Evolutionary conservation across 2,888 invertebrate species (phyloP).

Genomic region (Strigamia crassipes): DNA sequence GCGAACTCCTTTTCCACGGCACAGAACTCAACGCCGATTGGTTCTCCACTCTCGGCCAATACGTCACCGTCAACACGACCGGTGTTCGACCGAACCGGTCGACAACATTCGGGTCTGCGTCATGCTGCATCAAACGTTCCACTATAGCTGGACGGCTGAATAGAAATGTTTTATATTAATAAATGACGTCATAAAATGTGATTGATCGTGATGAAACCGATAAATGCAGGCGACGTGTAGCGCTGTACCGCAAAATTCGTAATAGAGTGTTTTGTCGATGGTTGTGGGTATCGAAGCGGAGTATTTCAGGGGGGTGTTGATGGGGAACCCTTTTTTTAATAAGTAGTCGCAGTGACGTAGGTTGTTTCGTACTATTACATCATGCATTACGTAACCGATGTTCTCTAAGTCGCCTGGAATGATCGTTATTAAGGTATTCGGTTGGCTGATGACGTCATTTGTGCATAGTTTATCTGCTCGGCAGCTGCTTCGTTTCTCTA

Average conservation of each 20-base stretch:
- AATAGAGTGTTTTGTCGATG: background rate
- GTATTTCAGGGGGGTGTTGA: background rate
- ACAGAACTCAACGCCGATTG: background rate
- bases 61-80: constrained; percentile 35
- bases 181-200: background rate
- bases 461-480: background rate
- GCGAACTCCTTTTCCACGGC: background rate
- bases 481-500: no score
- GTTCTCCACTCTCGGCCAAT: constrained; percentile 29
- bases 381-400: constrained; percentile 17
- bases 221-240: constrained; percentile 39
- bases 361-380: constrained; percentile 12
- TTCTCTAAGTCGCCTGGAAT: background rate
- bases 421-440: background rate
- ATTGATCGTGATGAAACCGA: background rate
- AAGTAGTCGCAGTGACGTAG: background rate
- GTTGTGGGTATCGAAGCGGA: background rate
- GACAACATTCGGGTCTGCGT: background rate
- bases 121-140: background rate
- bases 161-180: background rate
- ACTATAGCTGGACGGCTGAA: constrained; percentile 24
- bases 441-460: background rate
- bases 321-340: background rate
- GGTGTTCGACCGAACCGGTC: constrained; percentile 43
- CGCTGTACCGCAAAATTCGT: constrained; percentile 17